Percentiles rank a stretch among this genome's conserved stretches.
Evolutionary conservation across 2,797 vertebrate species (phyloP).

Genomic region (Zenarchopterus dispar): DNA sequence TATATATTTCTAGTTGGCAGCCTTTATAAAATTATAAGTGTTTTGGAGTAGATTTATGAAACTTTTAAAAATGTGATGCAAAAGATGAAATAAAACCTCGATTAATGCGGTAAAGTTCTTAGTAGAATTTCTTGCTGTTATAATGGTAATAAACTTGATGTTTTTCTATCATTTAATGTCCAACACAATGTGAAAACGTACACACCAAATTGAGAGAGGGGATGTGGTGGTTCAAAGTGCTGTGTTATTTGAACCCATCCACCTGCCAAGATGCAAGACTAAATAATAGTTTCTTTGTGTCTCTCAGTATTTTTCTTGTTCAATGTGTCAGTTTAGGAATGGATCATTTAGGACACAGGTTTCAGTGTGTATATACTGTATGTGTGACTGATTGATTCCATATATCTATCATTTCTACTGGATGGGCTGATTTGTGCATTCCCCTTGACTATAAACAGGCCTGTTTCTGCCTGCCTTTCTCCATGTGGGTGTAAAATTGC

Average conservation of each 20-base stretch:
- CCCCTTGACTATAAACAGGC: neutral
- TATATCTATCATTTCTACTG: conserved; percentile 4
- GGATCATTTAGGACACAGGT: conserved; percentile 35
- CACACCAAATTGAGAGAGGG: neutral
- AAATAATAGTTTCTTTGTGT: conserved; percentile 53
- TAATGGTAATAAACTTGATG: no score
- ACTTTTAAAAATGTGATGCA: neutral
- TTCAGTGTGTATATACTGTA: conserved; percentile 13
- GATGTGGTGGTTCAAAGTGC: neutral
- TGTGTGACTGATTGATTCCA: conserved; percentile 20
- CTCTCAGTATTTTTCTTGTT: conserved; percentile 54
- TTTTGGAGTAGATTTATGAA: no score
- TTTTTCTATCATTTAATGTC: no score
- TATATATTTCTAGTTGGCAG: no score
- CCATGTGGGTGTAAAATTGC: conserved; percentile 12
- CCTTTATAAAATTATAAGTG: no score
- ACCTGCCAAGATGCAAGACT: conserved; percentile 24
- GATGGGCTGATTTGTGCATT: conserved; percentile 9
- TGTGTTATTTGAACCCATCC: conserved; percentile 40
- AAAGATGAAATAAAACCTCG: neutral
- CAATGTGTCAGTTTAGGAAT: conserved; percentile 40
- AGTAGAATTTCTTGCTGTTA: no score
- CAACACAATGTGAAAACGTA: no score
- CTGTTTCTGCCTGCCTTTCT: neutral
- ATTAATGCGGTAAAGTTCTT: conserved; percentile 6